These are phyloP conservation scores for Clistopyga incitator DNA, from an alignment of 2,888 invertebrate species.

Conservation along the genomic window DNA sequence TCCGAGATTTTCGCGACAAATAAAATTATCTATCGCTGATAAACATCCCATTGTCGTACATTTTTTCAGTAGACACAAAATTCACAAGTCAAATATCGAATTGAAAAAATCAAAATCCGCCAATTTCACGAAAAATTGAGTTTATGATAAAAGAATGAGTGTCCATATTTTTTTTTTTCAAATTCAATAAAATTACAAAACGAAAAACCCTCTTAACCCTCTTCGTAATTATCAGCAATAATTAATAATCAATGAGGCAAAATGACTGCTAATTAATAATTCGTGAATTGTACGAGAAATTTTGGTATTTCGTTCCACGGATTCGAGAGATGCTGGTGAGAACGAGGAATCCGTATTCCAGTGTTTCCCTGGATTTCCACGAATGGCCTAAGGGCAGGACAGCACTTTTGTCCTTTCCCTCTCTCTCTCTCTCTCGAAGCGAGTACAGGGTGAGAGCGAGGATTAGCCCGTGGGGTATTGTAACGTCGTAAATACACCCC, in stretches of 20 bases:
- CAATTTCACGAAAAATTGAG: no score
- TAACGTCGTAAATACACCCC: slow-evolving; percentile 83
- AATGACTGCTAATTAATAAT: background rate
- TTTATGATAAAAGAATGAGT: no score
- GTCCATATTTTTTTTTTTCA: no score
- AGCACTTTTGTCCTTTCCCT: slow-evolving; percentile 48
- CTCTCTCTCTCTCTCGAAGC: slow-evolving; percentile 62
- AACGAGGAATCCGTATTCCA: slow-evolving; percentile 64
- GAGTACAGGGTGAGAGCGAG: slow-evolving; percentile 74
- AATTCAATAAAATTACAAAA: no score
- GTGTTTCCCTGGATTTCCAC: slow-evolving; percentile 66
- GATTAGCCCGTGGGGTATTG: slow-evolving; percentile 84
- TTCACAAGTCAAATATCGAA: background rate
- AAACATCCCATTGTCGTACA: background rate
- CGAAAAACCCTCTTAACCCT: background rate
- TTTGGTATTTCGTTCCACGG: slow-evolving; percentile 61
- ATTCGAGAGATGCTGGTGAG: slow-evolving; percentile 47
- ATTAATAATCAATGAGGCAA: background rate
- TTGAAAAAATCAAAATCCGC: no score
- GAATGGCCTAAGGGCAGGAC: slow-evolving; percentile 68
- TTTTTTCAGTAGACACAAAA: background rate
- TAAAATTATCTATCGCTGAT: slow-evolving; percentile 29
- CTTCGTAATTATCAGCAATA: background rate
- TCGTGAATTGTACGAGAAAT: slow-evolving; percentile 9
- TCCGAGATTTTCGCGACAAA: background rate